phyloP scores from a whole-genome alignment of 2,888 invertebrate species.

The Frankliniella intonsa region DNA sequence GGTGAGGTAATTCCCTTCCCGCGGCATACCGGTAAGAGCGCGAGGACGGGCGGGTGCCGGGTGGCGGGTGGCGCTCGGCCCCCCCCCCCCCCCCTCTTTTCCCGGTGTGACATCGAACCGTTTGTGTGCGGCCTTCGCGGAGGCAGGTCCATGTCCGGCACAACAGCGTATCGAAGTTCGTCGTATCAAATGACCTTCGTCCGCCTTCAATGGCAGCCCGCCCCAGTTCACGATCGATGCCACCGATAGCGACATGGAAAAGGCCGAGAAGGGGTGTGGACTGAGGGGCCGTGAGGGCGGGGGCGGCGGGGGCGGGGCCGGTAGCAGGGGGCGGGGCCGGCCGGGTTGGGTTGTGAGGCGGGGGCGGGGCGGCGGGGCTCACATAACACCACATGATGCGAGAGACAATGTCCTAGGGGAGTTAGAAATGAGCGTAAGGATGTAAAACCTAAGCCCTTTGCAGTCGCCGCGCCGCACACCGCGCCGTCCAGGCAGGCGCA shows the following conservation, averaged over 20 bases:
- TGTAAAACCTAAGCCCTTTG: no score
- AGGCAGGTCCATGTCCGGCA: not conserved
- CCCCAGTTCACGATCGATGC: not conserved
- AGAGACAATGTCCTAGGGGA: no score
- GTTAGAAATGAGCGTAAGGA: no score
- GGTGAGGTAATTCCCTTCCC: no score
- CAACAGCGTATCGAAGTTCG: not conserved
- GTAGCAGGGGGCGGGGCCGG: not conserved
- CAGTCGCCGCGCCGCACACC: not conserved
- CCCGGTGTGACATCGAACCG: no score
- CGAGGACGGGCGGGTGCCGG: no score
- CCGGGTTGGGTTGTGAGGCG: not conserved
- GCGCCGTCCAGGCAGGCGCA: no score
- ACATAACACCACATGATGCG: no score
- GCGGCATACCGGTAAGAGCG: no score
- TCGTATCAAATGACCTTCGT: not conserved
- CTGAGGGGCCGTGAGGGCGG: not conserved
- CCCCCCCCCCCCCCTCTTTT: no score
- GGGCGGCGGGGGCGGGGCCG: not conserved
- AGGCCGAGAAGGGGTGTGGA: not conserved
- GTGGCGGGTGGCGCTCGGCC: no score
- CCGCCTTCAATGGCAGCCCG: not conserved
- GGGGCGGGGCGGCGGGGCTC: not conserved
- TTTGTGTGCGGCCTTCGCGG: not conserved
- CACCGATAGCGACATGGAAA: not conserved